Base-by-base conservation (phyloP, 2,888 invertebrate genomes). In the Agonopterix subpropinquella region DNA sequence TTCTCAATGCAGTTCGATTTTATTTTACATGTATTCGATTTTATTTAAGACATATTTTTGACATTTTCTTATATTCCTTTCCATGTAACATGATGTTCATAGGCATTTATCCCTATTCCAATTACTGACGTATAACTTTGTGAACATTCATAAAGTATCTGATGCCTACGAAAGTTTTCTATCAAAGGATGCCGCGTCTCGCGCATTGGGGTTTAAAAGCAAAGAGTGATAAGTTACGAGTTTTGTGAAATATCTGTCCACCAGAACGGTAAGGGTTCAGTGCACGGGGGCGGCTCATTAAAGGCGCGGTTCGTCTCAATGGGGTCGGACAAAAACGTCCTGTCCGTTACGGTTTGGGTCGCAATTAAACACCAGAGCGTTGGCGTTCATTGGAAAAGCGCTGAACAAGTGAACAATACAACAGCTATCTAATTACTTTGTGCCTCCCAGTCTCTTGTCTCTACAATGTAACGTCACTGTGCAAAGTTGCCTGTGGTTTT, bases 351-450 rank as follows among this genome's bases (percentile, higher is more conserved):
- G 79, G 73, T 74, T 73, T 68, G 73, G 75, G 66, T 73, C 67
- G 80, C 83, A 85, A 87, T 86, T 84, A 84, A 83, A 80, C 79
- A 77, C 67, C 72, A 28, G 41, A 41, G 15, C 11, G 28, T 37
- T 65, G 63, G 65, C 73, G 75, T 72, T 73, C 79, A 77, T 75
- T 77, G 79, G 79, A 75, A 79, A 78, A 81, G 75, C 75, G 78
- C 77, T 77, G 81, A 82, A 77, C 79, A 76, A 81, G 77, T 80
- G 74, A 76, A 80, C 80, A 76, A 74, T 71, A 78, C 73, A 82
- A 74, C 74, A 65, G 73, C 75, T 73, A 83, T 81, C 80, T 82
- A 84, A 85, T 84, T 83, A 83, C 78, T 83, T 77, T 75, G 76
- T 71, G 73, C 70, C 71, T 69, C 58, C 61, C 66, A 57, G 67